Percentiles rank a stretch among this genome's conserved stretches.
Evolutionary conservation across 2,797 vertebrate species (phyloP).

Genomic region (Dryobates pubescens): DNA sequence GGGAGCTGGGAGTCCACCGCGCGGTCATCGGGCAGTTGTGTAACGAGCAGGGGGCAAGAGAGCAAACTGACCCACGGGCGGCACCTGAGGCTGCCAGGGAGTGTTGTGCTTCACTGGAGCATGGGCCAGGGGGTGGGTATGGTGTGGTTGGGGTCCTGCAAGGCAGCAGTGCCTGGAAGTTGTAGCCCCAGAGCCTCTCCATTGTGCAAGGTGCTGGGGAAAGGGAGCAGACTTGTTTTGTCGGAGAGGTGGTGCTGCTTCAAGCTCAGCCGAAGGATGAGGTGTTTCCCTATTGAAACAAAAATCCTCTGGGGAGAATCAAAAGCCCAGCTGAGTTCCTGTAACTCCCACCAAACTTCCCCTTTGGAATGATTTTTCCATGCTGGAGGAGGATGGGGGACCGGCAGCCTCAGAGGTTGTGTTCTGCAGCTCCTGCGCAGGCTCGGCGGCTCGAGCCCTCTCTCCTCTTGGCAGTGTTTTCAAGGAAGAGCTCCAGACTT

Average conservation of each 20-base stretch:
- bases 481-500: fast-evolving
- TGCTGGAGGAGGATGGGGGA: not conserved
- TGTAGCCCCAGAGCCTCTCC: fast-evolving
- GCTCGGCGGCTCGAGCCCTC: not conserved
- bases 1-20: not conserved
- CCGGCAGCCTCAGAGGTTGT: not conserved
- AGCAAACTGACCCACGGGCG: not conserved
- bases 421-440: fast-evolving
- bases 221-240: not conserved
- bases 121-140: not conserved
- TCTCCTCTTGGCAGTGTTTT: not conserved
- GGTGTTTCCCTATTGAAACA: constrained; percentile 12
- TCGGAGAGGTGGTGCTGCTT: not conserved
- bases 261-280: not conserved
- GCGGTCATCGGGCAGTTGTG: not conserved
- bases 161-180: not conserved
- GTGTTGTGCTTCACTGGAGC: fast-evolving
- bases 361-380: constrained; percentile 35
- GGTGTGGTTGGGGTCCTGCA: not conserved
- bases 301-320: not conserved
- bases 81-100: not conserved
- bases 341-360: constrained; percentile 47
- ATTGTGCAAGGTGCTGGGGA: not conserved
- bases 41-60: not conserved
- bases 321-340: constrained; percentile 40